Conservation (phyloP, 1,140 invertebrate genomes). For the Drosophila punjabiensis region DNA sequence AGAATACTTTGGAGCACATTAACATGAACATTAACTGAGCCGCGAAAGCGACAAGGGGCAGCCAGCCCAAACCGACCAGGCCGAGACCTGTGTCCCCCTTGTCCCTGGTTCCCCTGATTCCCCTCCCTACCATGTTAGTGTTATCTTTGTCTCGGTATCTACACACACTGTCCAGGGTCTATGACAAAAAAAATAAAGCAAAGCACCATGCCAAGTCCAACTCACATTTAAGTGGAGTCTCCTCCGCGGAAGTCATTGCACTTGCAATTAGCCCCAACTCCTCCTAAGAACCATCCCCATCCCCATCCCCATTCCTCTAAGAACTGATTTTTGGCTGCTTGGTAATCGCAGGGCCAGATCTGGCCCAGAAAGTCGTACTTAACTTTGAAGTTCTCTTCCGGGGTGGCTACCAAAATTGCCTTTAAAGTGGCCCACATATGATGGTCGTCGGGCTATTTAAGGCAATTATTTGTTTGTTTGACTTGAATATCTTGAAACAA, state of each 20-base stretch:
- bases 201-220: conserved; percentile 3
- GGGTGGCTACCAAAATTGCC: conserved; percentile 13
- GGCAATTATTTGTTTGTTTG: conserved; percentile 8
- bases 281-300: background rate
- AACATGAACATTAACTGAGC: conserved; percentile 80
- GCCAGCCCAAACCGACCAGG: conserved; percentile 43
- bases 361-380: conserved; percentile 8
- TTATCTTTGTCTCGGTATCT: conserved; percentile 79
- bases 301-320: background rate
- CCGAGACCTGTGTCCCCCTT: conserved; percentile 26
- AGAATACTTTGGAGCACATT: conserved; percentile 76
- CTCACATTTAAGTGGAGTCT: conserved; percentile 67
- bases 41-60: conserved; percentile 76
- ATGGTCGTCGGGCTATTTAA: conserved; percentile 3
- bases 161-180: conserved; percentile 63
- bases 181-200: conserved; percentile 41
- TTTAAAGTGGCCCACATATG: conserved; percentile 27
- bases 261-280: conserved; percentile 51
- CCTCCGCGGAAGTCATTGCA: conserved; percentile 68
- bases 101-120: background rate
- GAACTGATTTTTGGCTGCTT: background rate
- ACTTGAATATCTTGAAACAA: background rate
- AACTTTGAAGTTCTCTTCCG: conserved; percentile 11
- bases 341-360: background rate
- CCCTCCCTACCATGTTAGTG: background rate